phyloP scores from a whole-genome alignment of 2,113 vertebrate species.

The Donacobius atricapilla region DNA sequence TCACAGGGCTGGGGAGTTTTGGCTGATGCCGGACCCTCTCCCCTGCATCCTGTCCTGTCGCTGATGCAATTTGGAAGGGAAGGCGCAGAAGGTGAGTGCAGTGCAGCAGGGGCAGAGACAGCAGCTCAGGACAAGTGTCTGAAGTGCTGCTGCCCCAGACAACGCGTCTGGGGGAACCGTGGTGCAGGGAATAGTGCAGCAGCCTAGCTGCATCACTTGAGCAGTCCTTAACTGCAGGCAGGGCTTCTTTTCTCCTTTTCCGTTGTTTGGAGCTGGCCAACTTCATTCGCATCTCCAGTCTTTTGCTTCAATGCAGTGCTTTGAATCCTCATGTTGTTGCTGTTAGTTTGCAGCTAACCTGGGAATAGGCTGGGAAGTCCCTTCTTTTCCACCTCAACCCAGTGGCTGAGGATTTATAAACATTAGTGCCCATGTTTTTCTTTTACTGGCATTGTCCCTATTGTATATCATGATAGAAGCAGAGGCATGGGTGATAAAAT shows the following conservation, averaged over 20 bases:
- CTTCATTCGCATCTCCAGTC: neutral
- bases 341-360: neutral
- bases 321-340: neutral
- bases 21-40: neutral
- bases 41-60: neutral
- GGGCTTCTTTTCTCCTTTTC: neutral
- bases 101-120: neutral
- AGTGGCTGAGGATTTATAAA: neutral
- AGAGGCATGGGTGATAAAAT: rapidly evolving
- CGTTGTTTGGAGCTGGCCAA: neutral
- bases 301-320: neutral
- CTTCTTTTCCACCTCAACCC: neutral
- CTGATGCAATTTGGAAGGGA: neutral
- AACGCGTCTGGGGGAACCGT: rapidly evolving
- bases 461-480: neutral
- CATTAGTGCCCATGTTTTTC: neutral
- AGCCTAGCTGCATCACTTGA: neutral
- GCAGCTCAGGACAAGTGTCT: neutral
- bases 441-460: neutral
- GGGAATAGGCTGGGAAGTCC: neutral
- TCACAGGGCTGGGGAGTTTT: neutral
- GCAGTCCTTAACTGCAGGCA: neutral
- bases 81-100: neutral
- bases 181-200: neutral
- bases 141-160: neutral